These are phyloP conservation scores for Sericinus montela DNA, from an alignment of 2,888 invertebrate species.

Conservation along the genomic window DNA sequence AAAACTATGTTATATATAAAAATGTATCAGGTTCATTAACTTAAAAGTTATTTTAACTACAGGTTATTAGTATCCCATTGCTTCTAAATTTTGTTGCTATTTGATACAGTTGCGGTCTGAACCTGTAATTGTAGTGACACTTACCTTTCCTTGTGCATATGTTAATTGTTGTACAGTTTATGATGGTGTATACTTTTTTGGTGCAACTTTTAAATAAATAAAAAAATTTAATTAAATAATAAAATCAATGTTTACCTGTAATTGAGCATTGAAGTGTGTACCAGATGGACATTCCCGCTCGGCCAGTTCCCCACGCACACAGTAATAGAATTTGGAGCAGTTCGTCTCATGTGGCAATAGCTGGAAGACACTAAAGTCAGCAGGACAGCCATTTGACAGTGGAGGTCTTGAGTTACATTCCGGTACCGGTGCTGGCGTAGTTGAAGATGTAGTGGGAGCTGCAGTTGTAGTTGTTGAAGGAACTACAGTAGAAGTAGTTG, in stretches of 20 bases:
- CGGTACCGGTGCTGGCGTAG: slow-evolving; percentile 9
- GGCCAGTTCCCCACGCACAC: slow-evolving; percentile 34
- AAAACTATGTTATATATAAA: too few species aligned
- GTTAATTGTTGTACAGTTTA: too few species aligned
- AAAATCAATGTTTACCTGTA: slow-evolving; percentile 29
- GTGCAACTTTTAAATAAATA: too few species aligned
- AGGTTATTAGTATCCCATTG: too few species aligned
- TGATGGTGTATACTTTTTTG: too few species aligned
- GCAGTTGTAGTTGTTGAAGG: slow-evolving; percentile 10
- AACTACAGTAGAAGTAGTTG: slow-evolving; percentile 4
- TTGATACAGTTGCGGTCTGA: too few species aligned
- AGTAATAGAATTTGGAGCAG: slow-evolving; percentile 42
- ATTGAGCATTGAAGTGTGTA: slow-evolving; percentile 30
- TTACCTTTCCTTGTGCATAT: too few species aligned
- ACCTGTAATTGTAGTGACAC: too few species aligned
- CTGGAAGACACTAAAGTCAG: slow-evolving; percentile 29
- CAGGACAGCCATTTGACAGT: slow-evolving; percentile 37
- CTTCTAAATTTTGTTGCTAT: too few species aligned
- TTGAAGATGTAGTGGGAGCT: slow-evolving; percentile 1
- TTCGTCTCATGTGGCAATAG: slow-evolving; percentile 38
- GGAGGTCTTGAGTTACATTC: slow-evolving; percentile 5
- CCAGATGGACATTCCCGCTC: slow-evolving; percentile 29
- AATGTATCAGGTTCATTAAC: too few species aligned
- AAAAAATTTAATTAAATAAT: not conserved
- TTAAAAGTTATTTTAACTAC: too few species aligned